Conservation (phyloP, 1,140 invertebrate genomes). For the Asobara japonica region DNA sequence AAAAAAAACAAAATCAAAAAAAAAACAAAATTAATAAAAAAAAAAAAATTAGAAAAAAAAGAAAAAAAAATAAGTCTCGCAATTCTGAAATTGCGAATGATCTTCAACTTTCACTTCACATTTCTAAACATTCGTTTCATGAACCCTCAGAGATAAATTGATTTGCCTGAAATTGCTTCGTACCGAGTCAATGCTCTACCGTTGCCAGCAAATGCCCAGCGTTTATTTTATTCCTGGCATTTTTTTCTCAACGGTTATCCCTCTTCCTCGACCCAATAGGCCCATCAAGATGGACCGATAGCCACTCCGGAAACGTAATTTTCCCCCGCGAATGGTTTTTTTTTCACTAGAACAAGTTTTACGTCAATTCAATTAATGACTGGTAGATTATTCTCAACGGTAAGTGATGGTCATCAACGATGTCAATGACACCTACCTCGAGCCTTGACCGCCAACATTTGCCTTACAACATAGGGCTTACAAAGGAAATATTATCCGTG, state of each 20-base stretch:
- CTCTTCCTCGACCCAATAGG: background rate
- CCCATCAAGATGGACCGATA: background rate
- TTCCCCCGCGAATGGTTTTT: background rate
- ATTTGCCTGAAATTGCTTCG: constrained; percentile 27
- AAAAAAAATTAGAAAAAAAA: no score
- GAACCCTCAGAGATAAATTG: constrained; percentile 26
- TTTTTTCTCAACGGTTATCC: background rate
- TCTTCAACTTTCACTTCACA: no score
- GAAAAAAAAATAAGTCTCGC: no score
- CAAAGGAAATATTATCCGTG: background rate
- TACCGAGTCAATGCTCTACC: constrained; percentile 25
- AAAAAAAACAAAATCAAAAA: no score
- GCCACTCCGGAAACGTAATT: background rate
- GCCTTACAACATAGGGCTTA: constrained; percentile 9
- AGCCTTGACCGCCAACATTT: constrained; percentile 56
- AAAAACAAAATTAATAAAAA: no score
- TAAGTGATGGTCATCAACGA: constrained; percentile 34
- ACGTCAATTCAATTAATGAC: background rate
- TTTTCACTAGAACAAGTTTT: background rate
- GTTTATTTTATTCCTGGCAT: background rate
- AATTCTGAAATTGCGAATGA: no score
- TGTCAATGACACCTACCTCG: constrained; percentile 52
- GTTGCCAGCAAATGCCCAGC: background rate
- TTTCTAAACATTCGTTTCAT: no score
- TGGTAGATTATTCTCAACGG: background rate